phyloP scores from a whole-genome alignment of 2,113 vertebrate species.

The Dromaius novaehollandiae region DNA sequence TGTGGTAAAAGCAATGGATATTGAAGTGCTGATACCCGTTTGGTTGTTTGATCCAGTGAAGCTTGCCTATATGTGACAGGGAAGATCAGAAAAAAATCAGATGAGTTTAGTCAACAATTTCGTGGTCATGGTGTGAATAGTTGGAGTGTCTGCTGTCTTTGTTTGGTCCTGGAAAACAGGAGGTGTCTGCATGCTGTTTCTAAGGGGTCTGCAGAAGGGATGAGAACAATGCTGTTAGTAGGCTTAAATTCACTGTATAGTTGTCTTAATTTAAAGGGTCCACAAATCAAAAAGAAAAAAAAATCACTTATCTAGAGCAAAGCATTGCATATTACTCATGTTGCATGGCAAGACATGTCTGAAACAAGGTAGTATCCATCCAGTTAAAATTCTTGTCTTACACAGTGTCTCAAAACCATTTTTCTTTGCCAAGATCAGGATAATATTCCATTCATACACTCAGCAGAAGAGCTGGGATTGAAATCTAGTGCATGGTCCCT shows the following conservation, averaged over 20 bases:
- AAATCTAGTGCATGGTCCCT: neutral
- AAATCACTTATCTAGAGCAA: neutral
- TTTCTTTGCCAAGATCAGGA: neutral
- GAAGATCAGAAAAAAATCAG: neutral
- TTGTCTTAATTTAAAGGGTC: neutral
- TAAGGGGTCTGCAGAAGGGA: neutral
- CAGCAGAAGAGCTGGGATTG: neutral
- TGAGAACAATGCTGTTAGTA: neutral
- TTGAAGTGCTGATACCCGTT: neutral
- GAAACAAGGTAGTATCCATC: neutral
- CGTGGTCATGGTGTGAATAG: neutral
- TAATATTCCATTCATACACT: neutral
- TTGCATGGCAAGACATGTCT: neutral
- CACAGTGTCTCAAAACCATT: neutral
- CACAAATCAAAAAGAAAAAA: neutral
- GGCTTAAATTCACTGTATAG: neutral
- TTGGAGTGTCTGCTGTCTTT: neutral
- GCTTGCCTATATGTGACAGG: neutral
- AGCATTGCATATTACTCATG: neutral
- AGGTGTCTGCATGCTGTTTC: neutral
- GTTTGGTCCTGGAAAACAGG: neutral
- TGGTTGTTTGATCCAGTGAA: neutral
- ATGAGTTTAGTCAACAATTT: neutral
- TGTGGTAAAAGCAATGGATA: rapidly evolving
- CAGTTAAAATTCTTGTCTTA: neutral